Percentiles rank a stretch among this genome's conserved stretches.
Conservation (phyloP, 1,140 invertebrate species). For the Heterodera carotae region DNA sequence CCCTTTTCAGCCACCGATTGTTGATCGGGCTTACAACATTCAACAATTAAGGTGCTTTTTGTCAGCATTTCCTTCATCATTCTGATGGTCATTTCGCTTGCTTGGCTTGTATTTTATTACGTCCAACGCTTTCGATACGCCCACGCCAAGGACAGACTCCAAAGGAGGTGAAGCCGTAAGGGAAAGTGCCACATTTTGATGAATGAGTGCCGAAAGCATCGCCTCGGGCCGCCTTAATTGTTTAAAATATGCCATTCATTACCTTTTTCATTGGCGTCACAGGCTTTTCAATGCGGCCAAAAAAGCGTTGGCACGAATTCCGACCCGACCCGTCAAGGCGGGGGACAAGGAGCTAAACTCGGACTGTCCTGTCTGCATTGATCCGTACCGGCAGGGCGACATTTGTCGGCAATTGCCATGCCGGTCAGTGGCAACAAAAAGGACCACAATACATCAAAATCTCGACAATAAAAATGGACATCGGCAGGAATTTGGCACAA, state of each 20-base stretch:
- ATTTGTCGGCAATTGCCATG: slow-evolving; percentile 82
- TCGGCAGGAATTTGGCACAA: too few species aligned
- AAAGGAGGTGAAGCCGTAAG: slow-evolving; percentile 73
- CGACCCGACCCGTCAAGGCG: slow-evolving; percentile 79
- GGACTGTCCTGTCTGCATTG: slow-evolving; percentile 88
- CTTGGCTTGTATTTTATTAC: slow-evolving; percentile 92
- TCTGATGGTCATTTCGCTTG: slow-evolving; percentile 86
- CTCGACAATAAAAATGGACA: too few species aligned
- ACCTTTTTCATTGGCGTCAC: too few species aligned
- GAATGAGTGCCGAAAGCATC: too few species aligned
- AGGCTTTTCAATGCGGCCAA: slow-evolving; percentile 82
- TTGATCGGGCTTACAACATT: background rate
- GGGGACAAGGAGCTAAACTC: slow-evolving; percentile 82
- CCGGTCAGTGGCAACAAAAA: slow-evolving; percentile 72
- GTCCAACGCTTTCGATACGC: slow-evolving; percentile 80
- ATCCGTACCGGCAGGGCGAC: slow-evolving; percentile 81
- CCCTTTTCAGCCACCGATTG: too few species aligned
- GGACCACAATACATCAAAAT: too few species aligned
- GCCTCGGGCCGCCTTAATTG: too few species aligned
- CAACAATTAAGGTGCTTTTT: slow-evolving; percentile 74
- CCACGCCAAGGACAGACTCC: slow-evolving; percentile 79
- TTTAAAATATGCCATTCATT: too few species aligned
- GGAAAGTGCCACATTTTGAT: too few species aligned
- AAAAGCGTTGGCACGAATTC: slow-evolving; percentile 85
- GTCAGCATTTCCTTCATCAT: slow-evolving; percentile 92